Percentiles rank a stretch among this genome's conserved stretches.
Conservation (phyloP, 2,113 vertebrate genomes). For the Coturnix japonica region DNA sequence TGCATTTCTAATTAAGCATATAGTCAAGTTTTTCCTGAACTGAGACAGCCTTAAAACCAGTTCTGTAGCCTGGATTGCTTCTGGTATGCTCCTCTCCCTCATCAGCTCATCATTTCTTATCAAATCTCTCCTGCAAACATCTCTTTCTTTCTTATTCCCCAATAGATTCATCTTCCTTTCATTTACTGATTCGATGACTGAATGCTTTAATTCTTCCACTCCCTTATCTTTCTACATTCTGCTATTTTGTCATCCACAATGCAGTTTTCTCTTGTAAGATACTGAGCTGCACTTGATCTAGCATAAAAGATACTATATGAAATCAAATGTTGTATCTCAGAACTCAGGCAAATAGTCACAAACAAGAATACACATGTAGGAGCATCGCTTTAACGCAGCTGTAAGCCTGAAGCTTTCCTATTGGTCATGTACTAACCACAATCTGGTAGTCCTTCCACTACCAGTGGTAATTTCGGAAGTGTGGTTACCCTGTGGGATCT, state of each 20-base stretch:
- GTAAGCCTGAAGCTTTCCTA: constrained; percentile 11
- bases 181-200: constrained; percentile 15
- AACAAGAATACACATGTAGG: constrained; percentile 22
- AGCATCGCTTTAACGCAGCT: not conserved
- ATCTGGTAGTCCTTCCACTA: constrained; percentile 22
- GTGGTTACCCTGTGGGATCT: constrained; percentile 51
- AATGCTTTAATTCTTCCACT: not conserved
- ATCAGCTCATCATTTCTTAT: not conserved
- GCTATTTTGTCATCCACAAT: not conserved
- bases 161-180: not conserved
- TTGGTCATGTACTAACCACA: constrained; percentile 57
- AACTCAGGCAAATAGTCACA: constrained; percentile 20
- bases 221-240: not conserved
- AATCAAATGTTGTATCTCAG: constrained; percentile 19
- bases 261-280: constrained; percentile 5
- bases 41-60: not conserved
- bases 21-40: not conserved
- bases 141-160: not conserved
- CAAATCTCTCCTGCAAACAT: not conserved
- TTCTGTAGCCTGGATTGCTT: not conserved
- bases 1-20: constrained; percentile 3
- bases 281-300: not conserved
- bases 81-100: not conserved
- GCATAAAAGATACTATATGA: constrained; percentile 2
- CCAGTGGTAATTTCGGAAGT: constrained; percentile 36